phyloP scores from a whole-genome alignment of 2,113 vertebrate genomes.

The Archilochus colubris region DNA sequence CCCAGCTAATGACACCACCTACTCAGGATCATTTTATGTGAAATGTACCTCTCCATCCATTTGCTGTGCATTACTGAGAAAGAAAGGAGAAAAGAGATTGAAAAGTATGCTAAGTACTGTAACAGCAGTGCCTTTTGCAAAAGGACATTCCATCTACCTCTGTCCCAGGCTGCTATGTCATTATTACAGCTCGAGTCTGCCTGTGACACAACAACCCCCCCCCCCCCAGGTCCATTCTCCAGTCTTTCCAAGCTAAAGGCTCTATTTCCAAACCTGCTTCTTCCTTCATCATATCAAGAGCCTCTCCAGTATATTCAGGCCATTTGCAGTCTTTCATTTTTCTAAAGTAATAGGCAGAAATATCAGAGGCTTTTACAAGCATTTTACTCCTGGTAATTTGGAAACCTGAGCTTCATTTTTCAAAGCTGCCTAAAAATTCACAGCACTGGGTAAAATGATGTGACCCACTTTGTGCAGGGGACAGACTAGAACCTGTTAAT shows the following conservation, averaged over 20 bases:
- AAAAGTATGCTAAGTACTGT: not conserved
- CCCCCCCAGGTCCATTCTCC: not conserved
- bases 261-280: not conserved
- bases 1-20: not conserved
- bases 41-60: not conserved
- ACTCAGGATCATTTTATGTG: not conserved
- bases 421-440: not conserved
- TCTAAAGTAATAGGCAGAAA: not conserved
- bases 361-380: not conserved
- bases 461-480: not conserved
- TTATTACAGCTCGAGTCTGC: not conserved
- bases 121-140: not conserved
- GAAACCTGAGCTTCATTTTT: not conserved
- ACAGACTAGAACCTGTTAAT: not conserved
- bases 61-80: not conserved
- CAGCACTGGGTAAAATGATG: not conserved
- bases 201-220: not conserved
- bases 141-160: not conserved
- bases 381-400: not conserved
- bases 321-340: not conserved
- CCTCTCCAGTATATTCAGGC: not conserved
- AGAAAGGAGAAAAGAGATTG: not conserved
- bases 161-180: not conserved
- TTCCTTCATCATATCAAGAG: not conserved
- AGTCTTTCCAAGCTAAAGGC: not conserved